Percentiles rank a stretch among this genome's conserved stretches.
Conservation (phyloP, 1,140 invertebrate genomes). For the Eumeta japonica region DNA sequence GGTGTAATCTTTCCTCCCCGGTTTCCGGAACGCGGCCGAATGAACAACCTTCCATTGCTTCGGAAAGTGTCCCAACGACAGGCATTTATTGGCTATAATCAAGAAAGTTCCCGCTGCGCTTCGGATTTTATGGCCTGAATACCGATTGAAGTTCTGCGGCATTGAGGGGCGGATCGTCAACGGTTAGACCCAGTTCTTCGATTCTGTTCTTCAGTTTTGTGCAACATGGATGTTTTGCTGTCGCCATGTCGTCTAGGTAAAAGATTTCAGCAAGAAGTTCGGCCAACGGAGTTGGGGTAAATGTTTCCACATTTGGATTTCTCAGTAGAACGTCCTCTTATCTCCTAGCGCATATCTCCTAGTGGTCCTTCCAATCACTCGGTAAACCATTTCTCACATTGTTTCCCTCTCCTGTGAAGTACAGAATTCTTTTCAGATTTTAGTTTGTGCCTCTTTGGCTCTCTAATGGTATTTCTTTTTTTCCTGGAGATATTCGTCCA, state of each 20-base stretch:
- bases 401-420: too few species aligned
- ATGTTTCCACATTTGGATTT: neutral
- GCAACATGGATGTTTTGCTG: neutral
- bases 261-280: neutral
- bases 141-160: conserved; percentile 8
- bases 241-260: neutral
- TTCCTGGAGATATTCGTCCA: too few species aligned
- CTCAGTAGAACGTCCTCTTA: neutral
- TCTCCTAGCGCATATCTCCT: too few species aligned
- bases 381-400: too few species aligned
- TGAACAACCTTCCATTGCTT: conserved; percentile 10
- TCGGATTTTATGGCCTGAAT: conserved; percentile 7
- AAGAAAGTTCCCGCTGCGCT: conserved; percentile 5
- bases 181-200: neutral
- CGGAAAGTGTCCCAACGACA: conserved; percentile 12
- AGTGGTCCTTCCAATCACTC: too few species aligned
- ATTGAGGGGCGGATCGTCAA: conserved; percentile 10
- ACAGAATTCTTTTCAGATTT: too few species aligned
- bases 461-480: too few species aligned
- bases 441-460: too few species aligned
- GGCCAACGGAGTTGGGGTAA: neutral
- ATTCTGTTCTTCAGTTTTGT: neutral
- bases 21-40: conserved; percentile 8
- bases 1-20: conserved; percentile 7
- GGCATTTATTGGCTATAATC: conserved; percentile 12